Base-by-base conservation (phyloP, 1,140 invertebrate species). In the Saxidomus purpurata region DNA sequence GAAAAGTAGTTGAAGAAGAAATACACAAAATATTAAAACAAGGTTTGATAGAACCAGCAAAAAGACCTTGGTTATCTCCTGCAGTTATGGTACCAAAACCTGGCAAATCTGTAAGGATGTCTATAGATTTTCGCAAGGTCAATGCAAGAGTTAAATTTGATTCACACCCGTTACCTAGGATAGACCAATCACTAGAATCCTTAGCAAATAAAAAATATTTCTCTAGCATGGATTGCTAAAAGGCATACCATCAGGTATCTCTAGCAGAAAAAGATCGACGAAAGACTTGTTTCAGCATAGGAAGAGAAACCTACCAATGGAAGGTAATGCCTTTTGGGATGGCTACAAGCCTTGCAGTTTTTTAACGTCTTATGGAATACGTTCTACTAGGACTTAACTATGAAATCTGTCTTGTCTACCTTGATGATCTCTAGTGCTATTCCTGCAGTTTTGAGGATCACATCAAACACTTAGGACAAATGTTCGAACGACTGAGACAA, bases 341-440 rank as follows among this genome's bases (percentile, higher is more conserved):
- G 25, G 25, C n/a, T 22, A 59, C 43, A 40, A 0, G 28, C 11
- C 49, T 3, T 1, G 49, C 34, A 34, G 52, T 59, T 8, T 80
- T 55, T 80, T 0, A 80, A 36, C 8, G 19, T 6, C 4, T 80
- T 49, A 80, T 59, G 43, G 25, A 59, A 36, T 0, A 36, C 6
- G 49, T 80, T 28, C 22, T 80, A 36, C 8, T 11, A 47, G 77
- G 28, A 22, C 2, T 34, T 34, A 74, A 4, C 38, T 52, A 34
- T 36, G 28, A 80, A 80, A 80, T 80, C 0, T 80, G 77, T 34
- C 61, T 38, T 49, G 40, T 89, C 13, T 97, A 96, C 79, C 49
- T 97, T 0, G 96, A 97, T 90, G 96, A 97, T 83, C 92, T 96
- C 3, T 87, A 97, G 3, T 88, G 96, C n/a, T 93, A 93, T 31